Percentiles rank a stretch among this genome's conserved stretches.
Evolutionary conservation across 2,888 invertebrate genomes (phyloP).

Genomic region (Epirrhoe alternata): DNA sequence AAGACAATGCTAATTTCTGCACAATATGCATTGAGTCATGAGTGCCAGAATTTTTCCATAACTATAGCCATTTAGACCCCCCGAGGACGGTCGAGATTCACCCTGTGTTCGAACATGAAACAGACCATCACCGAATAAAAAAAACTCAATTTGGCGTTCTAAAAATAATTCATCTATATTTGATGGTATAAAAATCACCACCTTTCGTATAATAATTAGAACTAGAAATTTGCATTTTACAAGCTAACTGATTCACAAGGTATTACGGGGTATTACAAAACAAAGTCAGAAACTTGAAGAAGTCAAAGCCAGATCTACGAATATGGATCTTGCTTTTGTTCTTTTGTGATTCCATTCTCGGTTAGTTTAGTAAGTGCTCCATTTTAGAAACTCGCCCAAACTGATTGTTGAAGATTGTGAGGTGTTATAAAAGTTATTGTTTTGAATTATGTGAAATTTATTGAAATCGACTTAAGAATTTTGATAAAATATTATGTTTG

Average conservation of each 20-base stretch:
- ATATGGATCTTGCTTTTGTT: slow-evolving; percentile 30
- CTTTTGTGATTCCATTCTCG: slow-evolving; percentile 34
- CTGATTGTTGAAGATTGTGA: slow-evolving; percentile 26
- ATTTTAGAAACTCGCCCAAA: slow-evolving; percentile 34
- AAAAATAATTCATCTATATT: too few relatives aligned
- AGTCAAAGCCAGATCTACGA: slow-evolving; percentile 14
- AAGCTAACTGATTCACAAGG: slow-evolving; percentile 23
- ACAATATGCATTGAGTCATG: too few relatives aligned
- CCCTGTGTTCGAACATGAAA: too few relatives aligned
- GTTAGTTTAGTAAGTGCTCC: slow-evolving; percentile 37
- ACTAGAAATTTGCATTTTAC: slow-evolving; percentile 11
- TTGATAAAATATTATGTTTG: not conserved
- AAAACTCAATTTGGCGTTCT: too few relatives aligned
- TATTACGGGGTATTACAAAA: slow-evolving; percentile 38
- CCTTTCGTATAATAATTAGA: too few relatives aligned
- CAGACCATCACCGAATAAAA: too few relatives aligned
- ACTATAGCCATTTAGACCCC: too few relatives aligned
- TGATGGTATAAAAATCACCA: too few relatives aligned
- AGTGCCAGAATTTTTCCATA: too few relatives aligned
- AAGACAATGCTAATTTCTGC: too few relatives aligned
- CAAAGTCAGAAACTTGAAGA: slow-evolving; percentile 47
- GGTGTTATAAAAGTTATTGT: slow-evolving; percentile 29
- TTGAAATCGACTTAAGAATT: not conserved
- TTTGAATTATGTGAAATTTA: not conserved
- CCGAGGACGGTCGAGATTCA: too few relatives aligned